A percentile compares a stretch with the other conserved stretches of the same genome.
phyloP scores from a whole-genome alignment of 2,888 invertebrate species.

The Bellardia pandia region DNA sequence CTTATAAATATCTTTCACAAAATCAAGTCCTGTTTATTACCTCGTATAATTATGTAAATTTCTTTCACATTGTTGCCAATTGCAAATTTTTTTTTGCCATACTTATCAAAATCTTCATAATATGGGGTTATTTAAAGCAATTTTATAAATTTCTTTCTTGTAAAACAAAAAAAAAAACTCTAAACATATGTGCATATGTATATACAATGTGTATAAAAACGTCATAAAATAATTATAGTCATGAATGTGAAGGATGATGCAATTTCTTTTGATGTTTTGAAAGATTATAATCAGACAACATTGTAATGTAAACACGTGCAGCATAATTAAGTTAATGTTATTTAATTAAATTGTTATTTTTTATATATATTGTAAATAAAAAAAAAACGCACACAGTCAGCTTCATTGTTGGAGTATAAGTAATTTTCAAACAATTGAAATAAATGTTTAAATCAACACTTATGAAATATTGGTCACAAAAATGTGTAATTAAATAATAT shows the following conservation, averaged over 20 bases:
- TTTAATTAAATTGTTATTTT: constrained; percentile 14
- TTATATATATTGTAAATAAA: neutral
- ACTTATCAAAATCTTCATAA: constrained; percentile 20
- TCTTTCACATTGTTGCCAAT: constrained; percentile 18
- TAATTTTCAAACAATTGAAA: neutral
- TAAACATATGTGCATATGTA: neutral
- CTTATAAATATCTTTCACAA: neutral
- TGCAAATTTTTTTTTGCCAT: neutral
- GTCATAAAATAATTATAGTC: constrained; percentile 8
- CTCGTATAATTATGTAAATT: constrained; percentile 4
- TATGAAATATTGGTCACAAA: neutral
- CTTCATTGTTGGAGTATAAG: too few relatives aligned
- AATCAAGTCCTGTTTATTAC: neutral
- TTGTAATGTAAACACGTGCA: constrained; percentile 51
- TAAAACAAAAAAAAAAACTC: neutral
- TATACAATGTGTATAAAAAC: neutral
- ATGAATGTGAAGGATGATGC: constrained; percentile 48
- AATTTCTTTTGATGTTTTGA: constrained; percentile 30
- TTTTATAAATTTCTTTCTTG: neutral
- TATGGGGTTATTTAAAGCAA: constrained; percentile 35
- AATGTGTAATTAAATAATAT: neutral
- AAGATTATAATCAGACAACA: constrained; percentile 32
- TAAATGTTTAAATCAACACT: neutral
- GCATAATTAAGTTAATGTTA: constrained; percentile 40
- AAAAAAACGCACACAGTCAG: neutral